Base-by-base conservation (phyloP, 2,888 invertebrate genomes). In the Mythimna loreyi region DNA sequence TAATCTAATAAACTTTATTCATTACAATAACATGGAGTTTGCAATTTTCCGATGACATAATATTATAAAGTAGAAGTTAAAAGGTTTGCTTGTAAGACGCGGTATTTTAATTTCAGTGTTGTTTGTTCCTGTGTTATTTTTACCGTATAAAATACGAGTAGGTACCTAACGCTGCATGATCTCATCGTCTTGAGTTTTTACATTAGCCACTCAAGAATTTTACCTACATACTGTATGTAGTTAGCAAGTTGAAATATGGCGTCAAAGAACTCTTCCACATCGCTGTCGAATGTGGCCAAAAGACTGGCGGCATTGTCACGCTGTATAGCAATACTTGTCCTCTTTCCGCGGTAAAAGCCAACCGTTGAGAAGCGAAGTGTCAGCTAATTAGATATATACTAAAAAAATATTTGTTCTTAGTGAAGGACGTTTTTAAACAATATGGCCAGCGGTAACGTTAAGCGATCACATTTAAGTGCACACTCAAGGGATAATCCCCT, bases 401-500 rank as follows among this genome's bases (percentile, higher is more conserved):
- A 72, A 65, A 70, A 65, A 21, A 73, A 57, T 59, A 67, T 70
- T 62, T 33, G n/a, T 52, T 52, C 53, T 57, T 69, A 58, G 21
- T 63, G 40, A 59, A 56, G 63, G 56, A 52, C 28, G 45, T 78
- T 81, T 83, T 83, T 67, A 68, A 66, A 55, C 64, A 78, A 74
- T 76, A 63, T 68, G 66, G 57, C 19, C 68, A 60, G 60, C 55
- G 74, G 59, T 59, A 57, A 70, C 36, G 69, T 73, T 69, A 76
- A 72, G 58, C 75, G 77, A 79, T 85, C 72, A 68, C 71, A 59
- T 78, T 75, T 74, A 85, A 83, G 73, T 81, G 76, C 73, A 80
- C 75, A 83, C 83, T 85, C 76, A 68, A 66, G 78, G 75, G 78
- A 81, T 85, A 78, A 83, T 85, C 78, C 76, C 71, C 64, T 81